Evolutionary conservation across 2,888 invertebrate species (phyloP).

Genomic region (Diogma glabrata): DNA sequence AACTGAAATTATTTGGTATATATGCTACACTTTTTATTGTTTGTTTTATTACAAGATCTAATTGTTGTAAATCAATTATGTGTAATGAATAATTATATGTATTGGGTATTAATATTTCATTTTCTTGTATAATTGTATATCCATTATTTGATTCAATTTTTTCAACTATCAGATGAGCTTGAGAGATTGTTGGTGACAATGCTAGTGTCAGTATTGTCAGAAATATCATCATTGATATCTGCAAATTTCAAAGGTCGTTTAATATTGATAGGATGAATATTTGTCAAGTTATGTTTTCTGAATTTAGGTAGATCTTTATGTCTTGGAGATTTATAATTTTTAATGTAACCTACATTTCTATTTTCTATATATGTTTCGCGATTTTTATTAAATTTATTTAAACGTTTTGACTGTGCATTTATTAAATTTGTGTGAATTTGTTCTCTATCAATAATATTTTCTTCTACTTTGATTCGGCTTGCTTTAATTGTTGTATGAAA

Average conservation of each 20-base stretch:
- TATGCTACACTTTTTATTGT: background rate
- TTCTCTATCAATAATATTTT: background rate
- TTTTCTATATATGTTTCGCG: background rate
- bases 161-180: background rate
- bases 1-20: too few relatives aligned
- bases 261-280: background rate
- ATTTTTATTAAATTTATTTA: conserved; percentile 1
- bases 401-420: background rate
- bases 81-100: background rate
- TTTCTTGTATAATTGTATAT: background rate
- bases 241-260: background rate
- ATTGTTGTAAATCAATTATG: background rate
- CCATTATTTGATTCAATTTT: background rate
- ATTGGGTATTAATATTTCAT: background rate
- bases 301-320: background rate
- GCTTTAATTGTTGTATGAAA: background rate
- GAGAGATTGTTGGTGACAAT: background rate
- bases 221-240: background rate
- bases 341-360: background rate
- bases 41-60: background rate
- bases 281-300: background rate
- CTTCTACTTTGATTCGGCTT: too few relatives aligned
- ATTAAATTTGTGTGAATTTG: background rate
- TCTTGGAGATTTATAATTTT: background rate
- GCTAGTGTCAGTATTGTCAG: background rate